Conservation (phyloP, 30 jellyfish, hydroid and myxozoan genomes). For the Pseudorhiza aurosa region DNA sequence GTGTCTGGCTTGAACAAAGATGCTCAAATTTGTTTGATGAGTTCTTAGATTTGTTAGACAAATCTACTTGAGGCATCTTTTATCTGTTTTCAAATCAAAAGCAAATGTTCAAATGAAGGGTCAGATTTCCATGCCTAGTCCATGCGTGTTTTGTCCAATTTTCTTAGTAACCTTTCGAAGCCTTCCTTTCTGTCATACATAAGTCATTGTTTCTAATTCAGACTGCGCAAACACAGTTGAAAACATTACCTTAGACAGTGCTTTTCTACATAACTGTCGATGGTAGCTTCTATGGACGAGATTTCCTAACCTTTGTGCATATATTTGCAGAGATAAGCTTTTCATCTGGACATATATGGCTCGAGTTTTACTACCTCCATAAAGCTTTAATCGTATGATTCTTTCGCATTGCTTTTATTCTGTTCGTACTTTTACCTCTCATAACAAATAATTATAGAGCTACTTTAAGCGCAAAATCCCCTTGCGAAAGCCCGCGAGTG, state of each 20-base stretch:
- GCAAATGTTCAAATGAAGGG: background rate
- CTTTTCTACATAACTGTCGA: background rate
- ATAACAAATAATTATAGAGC: too few relatives aligned
- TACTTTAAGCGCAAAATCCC: background rate
- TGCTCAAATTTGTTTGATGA: background rate
- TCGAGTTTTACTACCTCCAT: too few relatives aligned
- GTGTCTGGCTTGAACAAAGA: background rate
- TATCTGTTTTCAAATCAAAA: background rate
- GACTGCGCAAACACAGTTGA: background rate
- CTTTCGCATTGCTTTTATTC: too few relatives aligned
- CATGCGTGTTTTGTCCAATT: too few relatives aligned
- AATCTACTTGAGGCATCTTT: background rate
- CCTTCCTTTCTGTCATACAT: background rate
- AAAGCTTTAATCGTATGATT: too few relatives aligned
- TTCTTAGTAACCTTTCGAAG: too few relatives aligned
- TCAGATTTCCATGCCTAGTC: too few relatives aligned
- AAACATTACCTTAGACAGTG: background rate
- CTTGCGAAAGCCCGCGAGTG: background rate
- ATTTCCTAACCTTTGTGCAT: background rate
- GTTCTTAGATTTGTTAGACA: background rate
- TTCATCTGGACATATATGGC: background rate
- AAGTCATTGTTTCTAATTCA: background rate
- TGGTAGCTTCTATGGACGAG: background rate
- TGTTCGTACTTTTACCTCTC: too few relatives aligned
- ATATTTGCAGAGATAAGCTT: slow-evolving; percentile 4